These are phyloP conservation scores for Bombylius major DNA, from an alignment of 2,888 invertebrate genomes.

Conservation along the genomic window DNA sequence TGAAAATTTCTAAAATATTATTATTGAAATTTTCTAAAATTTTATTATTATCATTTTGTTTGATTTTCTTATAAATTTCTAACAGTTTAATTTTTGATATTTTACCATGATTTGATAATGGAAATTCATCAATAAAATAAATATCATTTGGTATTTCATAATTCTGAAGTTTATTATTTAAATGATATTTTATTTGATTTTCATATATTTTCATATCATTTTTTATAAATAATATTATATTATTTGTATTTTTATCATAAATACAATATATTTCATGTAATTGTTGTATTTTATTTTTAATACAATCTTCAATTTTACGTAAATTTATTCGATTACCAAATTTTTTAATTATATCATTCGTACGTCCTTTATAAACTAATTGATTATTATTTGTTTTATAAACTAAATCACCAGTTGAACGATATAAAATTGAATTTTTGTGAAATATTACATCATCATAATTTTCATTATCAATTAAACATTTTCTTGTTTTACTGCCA, in stretches of 20 bases:
- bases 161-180: constrained; percentile 33
- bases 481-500: constrained; percentile 42
- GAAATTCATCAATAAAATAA: constrained; percentile 44
- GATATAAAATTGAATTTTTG: constrained; percentile 30
- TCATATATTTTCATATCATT: not conserved
- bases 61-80: constrained; percentile 28
- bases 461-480: constrained; percentile 34
- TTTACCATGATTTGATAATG: constrained; percentile 59
- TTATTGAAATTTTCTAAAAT: not conserved
- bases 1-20: too few species aligned
- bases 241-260: constrained; percentile 39
- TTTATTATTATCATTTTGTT: too few species aligned
- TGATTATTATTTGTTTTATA: constrained; percentile 38
- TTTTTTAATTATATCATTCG: constrained; percentile 60
- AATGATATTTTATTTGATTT: constrained; percentile 6
- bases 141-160: constrained; percentile 54
- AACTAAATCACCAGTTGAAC: constrained; percentile 64
- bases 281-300: constrained; percentile 28
- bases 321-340: constrained; percentile 60
- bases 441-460: constrained; percentile 17
- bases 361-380: constrained; percentile 52
- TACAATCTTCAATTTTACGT: constrained; percentile 40
- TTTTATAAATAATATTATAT: constrained; percentile 40
- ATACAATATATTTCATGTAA: constrained; percentile 43
- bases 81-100: constrained; percentile 40